These are phyloP conservation scores for Sphaerodactylus townsendi DNA, from an alignment of 2,113 vertebrate species.

Conservation along the genomic window DNA sequence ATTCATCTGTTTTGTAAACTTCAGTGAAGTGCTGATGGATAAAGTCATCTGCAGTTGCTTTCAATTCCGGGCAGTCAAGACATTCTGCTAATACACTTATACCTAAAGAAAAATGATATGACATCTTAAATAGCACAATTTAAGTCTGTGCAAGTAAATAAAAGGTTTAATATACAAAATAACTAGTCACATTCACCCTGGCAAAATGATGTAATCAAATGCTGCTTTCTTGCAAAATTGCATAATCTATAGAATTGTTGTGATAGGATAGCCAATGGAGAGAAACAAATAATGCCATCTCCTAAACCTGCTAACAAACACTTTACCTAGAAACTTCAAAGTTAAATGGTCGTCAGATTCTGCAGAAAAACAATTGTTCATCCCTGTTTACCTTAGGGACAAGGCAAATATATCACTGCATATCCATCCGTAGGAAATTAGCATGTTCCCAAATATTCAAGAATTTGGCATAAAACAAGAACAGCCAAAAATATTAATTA, in stretches of 20 bases:
- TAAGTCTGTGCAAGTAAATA: not conserved
- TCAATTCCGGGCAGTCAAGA: slow-evolving; percentile 87
- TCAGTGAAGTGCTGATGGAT: slow-evolving; percentile 91
- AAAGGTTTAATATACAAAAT: slow-evolving; percentile 12
- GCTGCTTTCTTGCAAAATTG: not conserved
- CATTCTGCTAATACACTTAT: slow-evolving; percentile 89
- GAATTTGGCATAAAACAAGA: not conserved
- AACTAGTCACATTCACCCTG: not conserved
- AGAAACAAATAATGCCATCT: not conserved
- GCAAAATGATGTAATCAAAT: not conserved
- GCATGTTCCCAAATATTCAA: not conserved
- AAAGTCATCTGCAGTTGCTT: slow-evolving; percentile 87
- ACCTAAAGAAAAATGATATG: slow-evolving; percentile 65
- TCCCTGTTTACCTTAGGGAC: not conserved
- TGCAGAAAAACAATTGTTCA: not conserved
- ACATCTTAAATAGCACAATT: not conserved
- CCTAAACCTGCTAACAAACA: not conserved
- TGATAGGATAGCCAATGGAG: not conserved
- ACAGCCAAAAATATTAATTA: not conserved
- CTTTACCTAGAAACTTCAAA: not conserved
- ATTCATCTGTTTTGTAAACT: slow-evolving; percentile 90
- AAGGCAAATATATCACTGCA: not conserved
- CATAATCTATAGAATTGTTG: not conserved
- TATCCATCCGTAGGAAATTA: not conserved
- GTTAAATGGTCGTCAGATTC: not conserved